Base-by-base conservation (phyloP, 2,888 invertebrate species). In the Calameuta filiformis region DNA sequence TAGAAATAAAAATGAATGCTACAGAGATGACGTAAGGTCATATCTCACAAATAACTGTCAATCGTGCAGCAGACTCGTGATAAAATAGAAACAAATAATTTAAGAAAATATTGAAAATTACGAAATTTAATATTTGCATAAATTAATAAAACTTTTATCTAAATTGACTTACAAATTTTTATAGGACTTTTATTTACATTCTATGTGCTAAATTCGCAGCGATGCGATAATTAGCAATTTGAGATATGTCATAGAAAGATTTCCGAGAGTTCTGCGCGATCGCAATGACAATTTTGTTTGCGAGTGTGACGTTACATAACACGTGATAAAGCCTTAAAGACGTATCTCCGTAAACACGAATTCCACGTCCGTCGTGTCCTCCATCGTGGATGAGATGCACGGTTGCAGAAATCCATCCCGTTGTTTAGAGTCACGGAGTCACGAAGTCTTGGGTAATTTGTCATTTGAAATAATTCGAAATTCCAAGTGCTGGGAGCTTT, bases 401-500 rank as follows among this genome's bases (percentile, higher is more conserved):
- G 75, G 75, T 68, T 76, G 78, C 71, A 73, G 73, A 71, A 34
- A 12, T 31, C 12, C 71, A 31, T 31, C 71, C 33, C 71, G 33
- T 71, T 34, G 71, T 71, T 31, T 71, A 34, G 31, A 71, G 31
- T 56, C 37, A 37, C 37, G 37, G 37, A 37, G 37, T 37, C 56
- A 56, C 56, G 23, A 56, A 6, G 23, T 56, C 56, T 56, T 56
- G 23, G 56, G 56, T 79, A 81, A 81, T 81, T 82, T 82, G 86
- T 83, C 84, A 79, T 85, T 85, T 76, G 75, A 75, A 74, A 68
- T 77, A 79, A 84, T 80, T 82, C 73, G 81, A 56, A 56, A 56
- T 56, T 56, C 56, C 56, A 56, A 56, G 56, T 23, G 56, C 23
- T 56, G 56, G 56, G 23, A 23, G 56, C 56, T 56, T 56, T 56